Percentiles rank a stretch among this genome's conserved stretches.
phyloP scores from a whole-genome alignment of 2,888 invertebrate genomes.

The Oligia strigilis region DNA sequence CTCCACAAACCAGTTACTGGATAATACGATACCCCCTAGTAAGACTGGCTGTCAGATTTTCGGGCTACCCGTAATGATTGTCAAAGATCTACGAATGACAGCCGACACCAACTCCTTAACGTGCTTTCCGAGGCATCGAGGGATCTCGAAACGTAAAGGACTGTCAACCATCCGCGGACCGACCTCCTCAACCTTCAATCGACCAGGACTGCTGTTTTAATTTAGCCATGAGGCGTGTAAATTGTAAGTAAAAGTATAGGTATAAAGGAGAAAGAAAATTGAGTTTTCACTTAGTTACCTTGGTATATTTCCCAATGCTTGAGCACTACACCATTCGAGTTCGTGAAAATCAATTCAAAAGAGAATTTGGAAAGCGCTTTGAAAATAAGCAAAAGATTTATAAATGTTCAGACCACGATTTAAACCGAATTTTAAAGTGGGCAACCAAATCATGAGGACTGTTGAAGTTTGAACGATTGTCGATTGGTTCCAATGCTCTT shows the following conservation, averaged over 20 bases:
- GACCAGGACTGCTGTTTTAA: not conserved
- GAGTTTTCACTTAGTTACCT: not conserved
- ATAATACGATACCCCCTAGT: not conserved
- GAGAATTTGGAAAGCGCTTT: slow-evolving; percentile 3
- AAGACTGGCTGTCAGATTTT: not conserved
- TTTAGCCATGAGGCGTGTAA: not conserved
- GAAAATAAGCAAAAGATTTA: not conserved
- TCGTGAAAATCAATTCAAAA: slow-evolving; percentile 3
- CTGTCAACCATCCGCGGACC: not conserved
- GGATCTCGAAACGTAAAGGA: not conserved
- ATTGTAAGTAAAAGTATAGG: not conserved
- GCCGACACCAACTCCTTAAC: not conserved
- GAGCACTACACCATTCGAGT: not conserved
- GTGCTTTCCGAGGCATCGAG: too few species aligned
- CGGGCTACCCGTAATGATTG: not conserved
- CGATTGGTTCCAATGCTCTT: not conserved
- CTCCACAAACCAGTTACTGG: not conserved
- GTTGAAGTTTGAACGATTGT: slow-evolving; percentile 16
- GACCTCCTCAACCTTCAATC: not conserved
- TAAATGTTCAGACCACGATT: not conserved
- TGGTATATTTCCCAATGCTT: not conserved
- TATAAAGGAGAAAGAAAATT: not conserved
- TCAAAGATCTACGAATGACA: not conserved
- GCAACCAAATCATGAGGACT: not conserved
- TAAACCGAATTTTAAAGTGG: not conserved